Conservation (phyloP, 2,113 vertebrate genomes). For the Steatornis caripensis region DNA sequence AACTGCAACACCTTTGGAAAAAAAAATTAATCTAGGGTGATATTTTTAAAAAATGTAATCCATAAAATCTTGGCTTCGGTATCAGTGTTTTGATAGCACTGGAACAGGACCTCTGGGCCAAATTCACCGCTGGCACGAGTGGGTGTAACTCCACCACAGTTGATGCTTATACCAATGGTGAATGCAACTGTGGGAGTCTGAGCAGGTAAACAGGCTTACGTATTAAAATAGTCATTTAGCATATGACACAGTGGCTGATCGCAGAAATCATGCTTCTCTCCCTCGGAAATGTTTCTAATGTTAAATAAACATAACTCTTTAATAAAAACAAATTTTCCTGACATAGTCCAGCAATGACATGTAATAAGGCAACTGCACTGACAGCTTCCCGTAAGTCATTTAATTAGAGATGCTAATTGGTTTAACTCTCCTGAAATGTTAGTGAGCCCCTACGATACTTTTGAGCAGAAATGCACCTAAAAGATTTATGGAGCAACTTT, state of each 20-base stretch:
- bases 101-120: background rate
- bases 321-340: background rate
- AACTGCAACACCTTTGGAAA: background rate
- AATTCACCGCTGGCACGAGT: background rate
- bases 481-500: background rate
- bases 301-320: background rate
- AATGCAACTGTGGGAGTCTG: conserved; percentile 22
- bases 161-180: background rate
- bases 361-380: background rate
- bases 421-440: background rate
- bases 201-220: conserved; percentile 40
- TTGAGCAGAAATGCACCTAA: background rate
- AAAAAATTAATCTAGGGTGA: background rate
- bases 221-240: background rate
- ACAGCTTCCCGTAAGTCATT: background rate
- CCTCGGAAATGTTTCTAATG: background rate
- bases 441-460: background rate
- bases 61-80: background rate
- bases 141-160: background rate
- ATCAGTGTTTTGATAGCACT: background rate
- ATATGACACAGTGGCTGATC: background rate
- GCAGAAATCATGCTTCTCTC: background rate
- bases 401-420: background rate
- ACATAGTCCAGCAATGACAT: background rate
- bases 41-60: background rate